Evolutionary conservation across 2,797 vertebrate genomes (phyloP).

Genomic region (Oreortyx pictus): DNA sequence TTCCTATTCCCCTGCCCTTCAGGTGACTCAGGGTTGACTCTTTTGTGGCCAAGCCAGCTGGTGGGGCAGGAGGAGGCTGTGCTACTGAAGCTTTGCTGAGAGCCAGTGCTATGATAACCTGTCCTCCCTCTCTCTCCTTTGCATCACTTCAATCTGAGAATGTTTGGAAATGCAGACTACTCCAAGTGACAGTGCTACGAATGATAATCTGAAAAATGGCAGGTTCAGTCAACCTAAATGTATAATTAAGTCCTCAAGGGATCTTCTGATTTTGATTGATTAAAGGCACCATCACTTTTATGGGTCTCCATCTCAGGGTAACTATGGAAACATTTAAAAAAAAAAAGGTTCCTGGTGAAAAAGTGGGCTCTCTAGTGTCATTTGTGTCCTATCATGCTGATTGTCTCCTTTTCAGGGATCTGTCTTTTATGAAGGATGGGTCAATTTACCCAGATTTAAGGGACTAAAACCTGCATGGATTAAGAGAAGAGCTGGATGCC

Average conservation of each 20-base stretch:
- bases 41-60: not conserved
- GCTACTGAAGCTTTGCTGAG: not conserved
- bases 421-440: not conserved
- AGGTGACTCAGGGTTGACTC: not conserved
- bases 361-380: not conserved
- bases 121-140: not conserved
- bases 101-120: accelerated
- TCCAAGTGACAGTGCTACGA: not conserved
- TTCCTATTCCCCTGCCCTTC: not conserved
- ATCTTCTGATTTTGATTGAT: not conserved
- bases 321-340: not conserved
- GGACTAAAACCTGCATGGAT: not conserved
- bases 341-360: not conserved
- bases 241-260: not conserved
- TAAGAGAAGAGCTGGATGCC: not conserved
- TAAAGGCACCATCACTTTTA: not conserved
- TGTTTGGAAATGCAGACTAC: accelerated
- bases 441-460: not conserved
- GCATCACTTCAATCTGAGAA: not conserved
- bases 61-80: not conserved
- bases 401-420: not conserved
- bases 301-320: not conserved
- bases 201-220: not conserved
- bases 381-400: not conserved
- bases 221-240: not conserved